Evolutionary conservation across 1,140 invertebrate species (phyloP).

Genomic region (Euwallacea fornicatus): DNA sequence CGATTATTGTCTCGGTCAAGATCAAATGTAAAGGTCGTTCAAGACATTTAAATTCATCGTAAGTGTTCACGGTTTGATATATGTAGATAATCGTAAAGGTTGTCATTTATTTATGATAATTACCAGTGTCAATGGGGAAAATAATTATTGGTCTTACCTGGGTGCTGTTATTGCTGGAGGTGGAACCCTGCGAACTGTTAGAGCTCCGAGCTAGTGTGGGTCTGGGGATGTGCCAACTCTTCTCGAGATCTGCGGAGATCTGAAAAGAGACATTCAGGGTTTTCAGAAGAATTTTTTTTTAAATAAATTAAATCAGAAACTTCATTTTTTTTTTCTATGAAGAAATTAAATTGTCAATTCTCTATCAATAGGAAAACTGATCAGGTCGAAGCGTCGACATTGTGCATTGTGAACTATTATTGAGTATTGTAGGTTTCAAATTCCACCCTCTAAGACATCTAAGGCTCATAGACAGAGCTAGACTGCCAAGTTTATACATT

Average conservation of each 20-base stretch:
- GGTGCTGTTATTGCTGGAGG: conserved; percentile 73
- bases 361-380: too few species aligned
- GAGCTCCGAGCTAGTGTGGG: conserved; percentile 71
- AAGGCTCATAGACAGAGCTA: too few species aligned
- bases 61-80: background rate
- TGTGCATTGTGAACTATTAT: too few species aligned
- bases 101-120: too few species aligned
- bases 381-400: too few species aligned
- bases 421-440: too few species aligned
- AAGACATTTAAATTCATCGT: background rate
- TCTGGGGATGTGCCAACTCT: conserved; percentile 74
- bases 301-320: background rate
- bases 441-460: too few species aligned
- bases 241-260: conserved; percentile 53
- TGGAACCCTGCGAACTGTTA: conserved; percentile 74
- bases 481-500: too few species aligned
- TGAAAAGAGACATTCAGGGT: conserved; percentile 38
- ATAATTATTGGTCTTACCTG: conserved; percentile 59
- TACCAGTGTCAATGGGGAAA: background rate
- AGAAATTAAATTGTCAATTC: too few species aligned
- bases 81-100: too few species aligned
- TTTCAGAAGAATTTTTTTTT: conserved; percentile 14
- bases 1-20: conserved; percentile 10
- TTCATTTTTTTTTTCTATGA: too few species aligned
- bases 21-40: conserved; percentile 17